phyloP scores from a whole-genome alignment of 2,113 vertebrate species.

The Camelus bactrianus region DNA sequence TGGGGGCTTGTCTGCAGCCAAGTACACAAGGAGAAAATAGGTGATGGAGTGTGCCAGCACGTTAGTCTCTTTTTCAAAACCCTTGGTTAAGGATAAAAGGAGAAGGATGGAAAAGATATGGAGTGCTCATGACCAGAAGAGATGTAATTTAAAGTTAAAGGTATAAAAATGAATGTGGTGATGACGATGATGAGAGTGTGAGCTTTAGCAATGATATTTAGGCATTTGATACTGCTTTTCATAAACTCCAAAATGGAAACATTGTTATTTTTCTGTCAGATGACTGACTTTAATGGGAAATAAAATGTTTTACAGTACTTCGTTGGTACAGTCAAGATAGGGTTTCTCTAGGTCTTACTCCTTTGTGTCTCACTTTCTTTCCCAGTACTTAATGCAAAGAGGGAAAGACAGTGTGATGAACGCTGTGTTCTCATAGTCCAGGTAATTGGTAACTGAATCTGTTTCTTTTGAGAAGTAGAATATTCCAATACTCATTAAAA shows the following conservation, averaged over 20 bases:
- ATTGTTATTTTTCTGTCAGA: conserved; percentile 18
- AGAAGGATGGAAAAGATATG: conserved; percentile 5
- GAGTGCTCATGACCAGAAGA: conserved; percentile 59
- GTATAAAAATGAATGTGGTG: not conserved
- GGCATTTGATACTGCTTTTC: not conserved
- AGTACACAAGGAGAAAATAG: conserved; percentile 72
- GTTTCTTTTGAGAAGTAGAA: conserved; percentile 66
- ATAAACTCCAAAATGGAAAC: conserved; percentile 3
- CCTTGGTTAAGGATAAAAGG: conserved; percentile 39
- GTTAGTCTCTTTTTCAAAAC: conserved; percentile 76
- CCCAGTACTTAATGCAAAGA: conserved; percentile 14
- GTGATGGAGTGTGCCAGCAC: conserved; percentile 54
- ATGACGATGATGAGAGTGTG: not conserved
- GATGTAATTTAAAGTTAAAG: conserved; percentile 69
- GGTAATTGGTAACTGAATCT: conserved; percentile 79
- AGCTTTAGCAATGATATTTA: not conserved
- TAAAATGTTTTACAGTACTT: not conserved
- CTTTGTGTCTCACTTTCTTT: conserved; percentile 50
- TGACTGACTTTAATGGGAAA: not conserved
- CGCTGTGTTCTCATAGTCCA: conserved; percentile 64
- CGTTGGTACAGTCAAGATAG: not conserved
- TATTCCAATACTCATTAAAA: conserved; percentile 79
- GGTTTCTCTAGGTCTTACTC: conserved; percentile 51
- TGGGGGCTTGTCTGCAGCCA: conserved; percentile 75
- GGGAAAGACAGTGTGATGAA: conserved; percentile 28